Percentiles rank a stretch among this genome's conserved stretches.
Evolutionary conservation across 2,888 invertebrate genomes (phyloP).

Genomic region (Ariolimax columbianus): DNA sequence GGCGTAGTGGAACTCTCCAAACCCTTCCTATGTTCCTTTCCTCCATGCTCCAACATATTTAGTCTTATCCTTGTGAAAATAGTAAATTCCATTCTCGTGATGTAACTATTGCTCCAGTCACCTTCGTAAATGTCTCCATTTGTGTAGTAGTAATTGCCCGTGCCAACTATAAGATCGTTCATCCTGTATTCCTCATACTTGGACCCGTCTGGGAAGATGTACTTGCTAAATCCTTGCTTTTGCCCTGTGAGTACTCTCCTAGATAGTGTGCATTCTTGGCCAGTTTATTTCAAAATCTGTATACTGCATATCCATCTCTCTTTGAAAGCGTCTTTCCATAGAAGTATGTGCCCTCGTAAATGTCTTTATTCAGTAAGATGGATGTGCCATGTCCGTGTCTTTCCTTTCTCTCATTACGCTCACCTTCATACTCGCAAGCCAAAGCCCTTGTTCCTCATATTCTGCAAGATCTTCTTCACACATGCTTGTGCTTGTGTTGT

Average conservation of each 20-base stretch:
- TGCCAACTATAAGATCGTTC: constrained; percentile 45
- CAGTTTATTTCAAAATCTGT: constrained; percentile 36
- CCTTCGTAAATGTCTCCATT: constrained; percentile 46
- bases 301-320: constrained; percentile 43
- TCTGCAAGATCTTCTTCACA: constrained; percentile 34
- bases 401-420: constrained; percentile 48
- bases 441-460: constrained; percentile 22
- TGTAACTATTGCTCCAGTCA: constrained; percentile 46
- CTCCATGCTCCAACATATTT: constrained; percentile 47
- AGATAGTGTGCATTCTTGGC: constrained; percentile 40
- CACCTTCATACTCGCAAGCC: constrained; percentile 44
- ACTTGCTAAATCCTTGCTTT: constrained; percentile 45
- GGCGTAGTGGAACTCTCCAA: constrained; percentile 41
- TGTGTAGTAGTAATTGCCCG: constrained; percentile 44
- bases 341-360: constrained; percentile 46
- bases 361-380: constrained; percentile 39
- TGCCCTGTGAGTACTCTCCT: constrained; percentile 46
- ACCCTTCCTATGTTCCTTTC: constrained; percentile 48
- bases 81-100: constrained; percentile 46
- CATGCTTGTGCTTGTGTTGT: neutral
- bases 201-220: constrained; percentile 45
- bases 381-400: constrained; percentile 45
- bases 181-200: constrained; percentile 46
- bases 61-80: neutral
- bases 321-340: no score